Evolutionary conservation across 2,888 invertebrate genomes (phyloP), one percentile per base, ranked within the genome.

Genomic region (Acronicta aceris): DNA sequence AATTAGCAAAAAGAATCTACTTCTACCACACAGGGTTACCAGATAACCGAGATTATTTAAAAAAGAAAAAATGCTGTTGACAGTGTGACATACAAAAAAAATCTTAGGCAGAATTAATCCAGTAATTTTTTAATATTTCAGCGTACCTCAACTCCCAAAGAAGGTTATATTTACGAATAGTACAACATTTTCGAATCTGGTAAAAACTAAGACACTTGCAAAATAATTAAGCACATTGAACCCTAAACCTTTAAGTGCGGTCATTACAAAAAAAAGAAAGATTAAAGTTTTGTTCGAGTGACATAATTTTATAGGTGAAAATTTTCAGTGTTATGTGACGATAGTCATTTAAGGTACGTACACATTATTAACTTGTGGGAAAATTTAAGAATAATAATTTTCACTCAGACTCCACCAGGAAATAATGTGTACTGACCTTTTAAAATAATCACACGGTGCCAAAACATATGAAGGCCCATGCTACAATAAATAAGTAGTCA

Each of bases 401-500:
- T 17, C 49, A 17, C 48, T 46, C 33, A 43, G 38, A 46, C 49
- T 70, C 48, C 38, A 30, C 49, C 38, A 54, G 46, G 30, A 16
- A 63, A 61, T 63, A 76, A 71, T 60, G 55, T 66, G 61, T 53
- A 25, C 25, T 38, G 56, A 59, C 41, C 57, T 36, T 50, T 45
- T 40, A 49, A 51, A 61, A 65, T 51, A 45, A 33, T 59, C 49
- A 53, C 57, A 65, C 74, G 77, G 63, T 62, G 88, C 93, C 94
- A 93, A 93, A 94, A 94, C 93, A 94, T 92, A 94, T 94, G 91
- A 93, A 94, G 93, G 94, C 90, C 63, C 65, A 70, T 74, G 76
- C 81, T 75, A 65, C 65, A 67, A 68, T 68, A 61, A 67, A 70
- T 65, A 21, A 21, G 21, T 21, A 61, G 51, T 74, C 56, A 59